Conservation (phyloP, 92 coral and sea anemone genomes). For the Epizoanthus rinbou region DNA sequence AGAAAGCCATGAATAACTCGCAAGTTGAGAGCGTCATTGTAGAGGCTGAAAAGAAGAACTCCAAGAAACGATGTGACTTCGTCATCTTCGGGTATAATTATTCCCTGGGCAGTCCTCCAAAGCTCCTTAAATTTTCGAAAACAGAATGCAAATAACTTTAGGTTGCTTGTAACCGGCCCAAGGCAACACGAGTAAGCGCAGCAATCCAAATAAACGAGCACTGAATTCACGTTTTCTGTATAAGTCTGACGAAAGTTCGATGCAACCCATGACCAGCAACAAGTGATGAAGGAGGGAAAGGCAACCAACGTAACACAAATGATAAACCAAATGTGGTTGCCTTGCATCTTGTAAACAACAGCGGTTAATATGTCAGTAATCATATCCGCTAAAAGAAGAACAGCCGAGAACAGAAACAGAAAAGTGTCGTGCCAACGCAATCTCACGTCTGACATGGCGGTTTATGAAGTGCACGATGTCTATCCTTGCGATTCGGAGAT, state of each 20-base stretch:
- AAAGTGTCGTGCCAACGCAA: slow-evolving; percentile 37
- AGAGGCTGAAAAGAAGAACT: slow-evolving; percentile 21
- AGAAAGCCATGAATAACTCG: slow-evolving; percentile 36
- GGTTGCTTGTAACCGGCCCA: slow-evolving; percentile 39
- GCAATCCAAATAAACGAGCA: slow-evolving; percentile 12
- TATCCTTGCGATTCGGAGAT: neutral
- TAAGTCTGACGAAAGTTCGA: slow-evolving; percentile 39
- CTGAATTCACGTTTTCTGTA: slow-evolving; percentile 29
- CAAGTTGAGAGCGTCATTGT: slow-evolving; percentile 38
- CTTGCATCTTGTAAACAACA: slow-evolving; percentile 29
- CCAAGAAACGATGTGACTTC: slow-evolving; percentile 40
- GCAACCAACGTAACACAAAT: slow-evolving; percentile 26
- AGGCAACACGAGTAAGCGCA: slow-evolving; percentile 32
- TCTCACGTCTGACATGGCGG: slow-evolving; percentile 28
- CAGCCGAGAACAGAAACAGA: slow-evolving; percentile 22
- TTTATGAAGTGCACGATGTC: neutral
- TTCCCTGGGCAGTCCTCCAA: slow-evolving; percentile 32
- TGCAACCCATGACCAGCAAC: slow-evolving; percentile 42
- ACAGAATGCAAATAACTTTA: slow-evolving; percentile 36
- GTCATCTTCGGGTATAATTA: slow-evolving; percentile 38
- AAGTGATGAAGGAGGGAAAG: slow-evolving; percentile 40
- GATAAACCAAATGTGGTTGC: slow-evolving; percentile 24
- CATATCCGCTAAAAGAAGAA: slow-evolving; percentile 31
- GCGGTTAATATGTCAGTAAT: slow-evolving; percentile 33
- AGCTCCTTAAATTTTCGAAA: slow-evolving; percentile 32